Base-by-base conservation (phyloP, 2,888 invertebrate genomes). In the Odontocolon sp. region DNA sequence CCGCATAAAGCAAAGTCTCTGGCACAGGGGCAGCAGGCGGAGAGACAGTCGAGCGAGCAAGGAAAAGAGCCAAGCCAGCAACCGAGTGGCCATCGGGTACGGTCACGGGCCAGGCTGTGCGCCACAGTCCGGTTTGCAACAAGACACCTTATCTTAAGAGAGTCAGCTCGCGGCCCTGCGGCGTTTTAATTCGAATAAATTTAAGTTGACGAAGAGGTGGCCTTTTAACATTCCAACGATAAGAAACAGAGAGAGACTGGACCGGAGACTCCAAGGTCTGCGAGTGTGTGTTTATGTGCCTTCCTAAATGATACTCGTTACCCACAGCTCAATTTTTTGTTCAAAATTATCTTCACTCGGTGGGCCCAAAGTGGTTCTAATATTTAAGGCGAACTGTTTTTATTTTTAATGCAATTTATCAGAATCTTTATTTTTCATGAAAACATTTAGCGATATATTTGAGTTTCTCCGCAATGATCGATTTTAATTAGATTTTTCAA, bases 151-250 rank as follows among this genome's bases (percentile, higher is more conserved):
- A 86, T 85, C 85, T 85, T 81, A 82, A 85, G 79, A 84, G 84
- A 83, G 82, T 82, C 82, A 83, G 80, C 82, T 80, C 75, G 82
- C 71, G 85, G 84, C 83, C 86, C 87, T 83, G 84, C 81, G 77
- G 80, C 85, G 85, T 84, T 88, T 87, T 89, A 89, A 89, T 89
- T 90, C 87, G 87, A 87, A 89, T 89, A 90, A 90, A 90, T 90
- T 88, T 87, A 82, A 87, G 81, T 88, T 89, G 89, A 89, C 86
- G 88, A 89, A 86, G 86, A 87, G 86, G 86, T 86, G 86, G 86
- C 88, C 89, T 89, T 88, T 90, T 89, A 90, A 90, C 88, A 90
- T 90, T 90, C 90, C 88, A 81, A 67, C 83, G 89, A 90, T 89
- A 90, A 89, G 84, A 47, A 47, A 28, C 47, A 26, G 28, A 23